A percentile compares a stretch with the other conserved stretches of the same genome.
phyloP scores from a whole-genome alignment of 1,140 invertebrate genomes.

The Orussus abietinus region DNA sequence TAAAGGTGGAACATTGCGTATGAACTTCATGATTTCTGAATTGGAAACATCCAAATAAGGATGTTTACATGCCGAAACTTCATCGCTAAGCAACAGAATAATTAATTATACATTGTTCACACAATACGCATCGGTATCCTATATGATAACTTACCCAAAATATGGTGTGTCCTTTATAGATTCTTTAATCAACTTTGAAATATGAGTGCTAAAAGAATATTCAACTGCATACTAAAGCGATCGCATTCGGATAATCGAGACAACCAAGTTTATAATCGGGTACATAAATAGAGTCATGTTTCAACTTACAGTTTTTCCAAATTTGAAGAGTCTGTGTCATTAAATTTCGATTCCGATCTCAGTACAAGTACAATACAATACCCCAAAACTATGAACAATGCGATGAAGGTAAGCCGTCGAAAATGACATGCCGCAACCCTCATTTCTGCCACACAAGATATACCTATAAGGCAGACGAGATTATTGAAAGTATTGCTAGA shows the following conservation, averaged over 20 bases:
- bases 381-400: constrained; percentile 25
- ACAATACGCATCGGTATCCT: too few relatives aligned
- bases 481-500: too few relatives aligned
- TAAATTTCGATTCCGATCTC: constrained; percentile 27
- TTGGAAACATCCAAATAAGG: constrained; percentile 63
- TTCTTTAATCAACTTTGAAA: constrained; percentile 36
- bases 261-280: neutral
- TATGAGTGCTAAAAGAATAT: constrained; percentile 29
- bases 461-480: too few relatives aligned
- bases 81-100: constrained; percentile 23
- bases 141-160: constrained; percentile 21
- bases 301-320: constrained; percentile 40
- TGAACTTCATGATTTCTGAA: constrained; percentile 66
- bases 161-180: constrained; percentile 23
- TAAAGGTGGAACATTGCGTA: constrained; percentile 58
- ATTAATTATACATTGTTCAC: too few relatives aligned
- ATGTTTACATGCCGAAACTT: constrained; percentile 56
- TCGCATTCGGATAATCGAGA: neutral
- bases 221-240: neutral
- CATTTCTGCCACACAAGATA: too few relatives aligned
- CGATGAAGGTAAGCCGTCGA: constrained; percentile 28
- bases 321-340: constrained; percentile 32
- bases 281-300: neutral
- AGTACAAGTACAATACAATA: constrained; percentile 37
- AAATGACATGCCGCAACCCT: constrained; percentile 34